A percentile compares a stretch with the other conserved stretches of the same genome.
phyloP scores from a whole-genome alignment of 2,113 vertebrate genomes.

The Gallinago paraguaiae region DNA sequence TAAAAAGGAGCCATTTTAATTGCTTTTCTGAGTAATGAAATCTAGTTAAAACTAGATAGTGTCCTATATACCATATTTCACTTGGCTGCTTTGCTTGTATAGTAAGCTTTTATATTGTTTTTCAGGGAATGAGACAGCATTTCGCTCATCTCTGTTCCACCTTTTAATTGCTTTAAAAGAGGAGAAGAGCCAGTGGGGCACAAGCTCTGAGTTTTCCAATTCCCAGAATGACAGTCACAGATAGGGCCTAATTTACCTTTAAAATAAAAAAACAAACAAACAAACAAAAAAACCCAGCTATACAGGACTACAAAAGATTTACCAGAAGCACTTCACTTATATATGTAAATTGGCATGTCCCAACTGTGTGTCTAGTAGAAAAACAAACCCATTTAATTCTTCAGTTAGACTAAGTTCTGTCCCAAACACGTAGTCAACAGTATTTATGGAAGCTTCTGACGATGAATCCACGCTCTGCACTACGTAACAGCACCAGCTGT shows the following conservation, averaged over 20 bases:
- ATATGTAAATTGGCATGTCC: rapidly evolving
- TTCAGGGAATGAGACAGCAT: not conserved
- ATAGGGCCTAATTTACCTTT: not conserved
- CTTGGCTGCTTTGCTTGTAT: not conserved
- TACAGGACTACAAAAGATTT: not conserved
- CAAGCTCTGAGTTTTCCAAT: not conserved
- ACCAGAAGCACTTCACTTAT: not conserved
- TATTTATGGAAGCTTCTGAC: not conserved
- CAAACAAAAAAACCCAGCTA: too few species aligned
- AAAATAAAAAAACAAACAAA: not conserved
- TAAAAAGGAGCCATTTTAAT: not conserved
- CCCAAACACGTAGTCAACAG: not conserved
- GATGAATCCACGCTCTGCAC: not conserved
- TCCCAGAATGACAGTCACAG: not conserved
- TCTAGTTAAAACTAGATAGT: not conserved
- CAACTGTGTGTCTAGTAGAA: not conserved
- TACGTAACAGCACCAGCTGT: not conserved
- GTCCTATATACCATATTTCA: not conserved
- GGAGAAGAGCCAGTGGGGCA: not conserved
- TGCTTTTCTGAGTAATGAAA: not conserved
- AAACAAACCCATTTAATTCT: not conserved
- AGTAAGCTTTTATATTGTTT: not conserved
- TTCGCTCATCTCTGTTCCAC: not conserved
- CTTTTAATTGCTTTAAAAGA: conserved; percentile 12
- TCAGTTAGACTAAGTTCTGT: not conserved